These are phyloP conservation scores for Doryteuthis pealeii DNA, from an alignment of 1,140 invertebrate species.

Conservation along the genomic window DNA sequence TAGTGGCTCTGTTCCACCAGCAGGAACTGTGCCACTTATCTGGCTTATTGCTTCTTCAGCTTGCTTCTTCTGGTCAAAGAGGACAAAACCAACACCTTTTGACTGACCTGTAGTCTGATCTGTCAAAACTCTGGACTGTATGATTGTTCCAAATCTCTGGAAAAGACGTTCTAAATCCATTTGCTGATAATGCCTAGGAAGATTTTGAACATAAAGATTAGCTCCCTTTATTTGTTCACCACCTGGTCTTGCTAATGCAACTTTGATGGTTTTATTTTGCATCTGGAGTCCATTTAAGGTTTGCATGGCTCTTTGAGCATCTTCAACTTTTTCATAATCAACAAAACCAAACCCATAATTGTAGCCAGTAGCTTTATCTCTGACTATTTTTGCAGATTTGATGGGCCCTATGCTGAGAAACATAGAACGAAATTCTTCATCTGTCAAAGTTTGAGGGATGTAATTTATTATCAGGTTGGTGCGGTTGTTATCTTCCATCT, in stretches of 20 bases:
- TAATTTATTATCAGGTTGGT: conserved; percentile 93
- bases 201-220: conserved; percentile 88
- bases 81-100: conserved; percentile 83
- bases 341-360: conserved; percentile 95
- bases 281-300: conserved; percentile 83
- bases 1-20: conserved; percentile 78
- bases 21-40: conserved; percentile 80
- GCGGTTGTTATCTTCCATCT: conserved; percentile 22
- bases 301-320: conserved; percentile 81
- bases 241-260: conserved; percentile 87
- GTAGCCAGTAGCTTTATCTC: conserved; percentile 75
- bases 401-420: conserved; percentile 74
- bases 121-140: conserved; percentile 84
- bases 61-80: conserved; percentile 65
- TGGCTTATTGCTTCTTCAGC: conserved; percentile 82
- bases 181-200: conserved; percentile 70
- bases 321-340: conserved; percentile 80
- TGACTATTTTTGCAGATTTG: conserved; percentile 87
- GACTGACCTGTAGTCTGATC: conserved; percentile 83
- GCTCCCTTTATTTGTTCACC: conserved; percentile 90
- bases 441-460: conserved; percentile 86
- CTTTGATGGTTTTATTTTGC: conserved; percentile 81
- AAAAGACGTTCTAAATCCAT: conserved; percentile 81
- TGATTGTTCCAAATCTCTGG: conserved; percentile 81
- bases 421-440: conserved; percentile 83